Conservation (phyloP, 92 coral and sea anemone species). For the Nematostella vectensis region DNA sequence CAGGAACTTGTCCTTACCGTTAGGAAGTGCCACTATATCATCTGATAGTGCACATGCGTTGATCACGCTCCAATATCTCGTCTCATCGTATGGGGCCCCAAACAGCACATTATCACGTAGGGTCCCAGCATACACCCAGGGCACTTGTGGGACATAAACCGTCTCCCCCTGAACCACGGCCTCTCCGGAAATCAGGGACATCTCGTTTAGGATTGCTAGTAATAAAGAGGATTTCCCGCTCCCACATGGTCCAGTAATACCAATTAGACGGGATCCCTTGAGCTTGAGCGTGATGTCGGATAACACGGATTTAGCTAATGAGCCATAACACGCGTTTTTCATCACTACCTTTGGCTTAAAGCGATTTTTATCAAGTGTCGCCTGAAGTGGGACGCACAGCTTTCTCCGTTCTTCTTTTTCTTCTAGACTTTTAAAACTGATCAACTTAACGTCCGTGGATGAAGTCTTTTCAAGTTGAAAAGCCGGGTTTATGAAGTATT, state of each 20-base stretch:
- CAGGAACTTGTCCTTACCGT: conserved; percentile 37
- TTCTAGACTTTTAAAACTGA: conserved; percentile 12
- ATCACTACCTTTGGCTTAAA: background rate
- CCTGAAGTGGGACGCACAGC: background rate
- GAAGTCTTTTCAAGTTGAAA: conserved; percentile 1
- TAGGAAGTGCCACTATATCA: conserved; percentile 36
- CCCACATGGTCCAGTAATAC: conserved; percentile 36
- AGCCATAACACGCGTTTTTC: conserved; percentile 9
- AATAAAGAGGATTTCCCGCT: conserved; percentile 40
- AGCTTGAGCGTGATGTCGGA: conserved; percentile 16
- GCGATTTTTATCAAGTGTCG: background rate
- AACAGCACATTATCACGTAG: conserved; percentile 45
- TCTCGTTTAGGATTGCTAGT: conserved; percentile 29
- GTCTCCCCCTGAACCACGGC: conserved; percentile 12
- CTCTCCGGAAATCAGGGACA: conserved; percentile 13
- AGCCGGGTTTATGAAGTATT: conserved; percentile 12
- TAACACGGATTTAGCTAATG: background rate
- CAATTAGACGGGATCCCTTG: conserved; percentile 8
- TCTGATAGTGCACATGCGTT: conserved; percentile 33
- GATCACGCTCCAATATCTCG: conserved; percentile 26
- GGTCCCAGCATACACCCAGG: conserved; percentile 53
- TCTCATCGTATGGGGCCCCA: conserved; percentile 26
- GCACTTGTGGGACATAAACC: conserved; percentile 46
- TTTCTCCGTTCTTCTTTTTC: background rate
- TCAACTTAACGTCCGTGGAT: background rate